Conservation (phyloP, 2,888 invertebrate genomes). For the Thalpophila matura region DNA sequence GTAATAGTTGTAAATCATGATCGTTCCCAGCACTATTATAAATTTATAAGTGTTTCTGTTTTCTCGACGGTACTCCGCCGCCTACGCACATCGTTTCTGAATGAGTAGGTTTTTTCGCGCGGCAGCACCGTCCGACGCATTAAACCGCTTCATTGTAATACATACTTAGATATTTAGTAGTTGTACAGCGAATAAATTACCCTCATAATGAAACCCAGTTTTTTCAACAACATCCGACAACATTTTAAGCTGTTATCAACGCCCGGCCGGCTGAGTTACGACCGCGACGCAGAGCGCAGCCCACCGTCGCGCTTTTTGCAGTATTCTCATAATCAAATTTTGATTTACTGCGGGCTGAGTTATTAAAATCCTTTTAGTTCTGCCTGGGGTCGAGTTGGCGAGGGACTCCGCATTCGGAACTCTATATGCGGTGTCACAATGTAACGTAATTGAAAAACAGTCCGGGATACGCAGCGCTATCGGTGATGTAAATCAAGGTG, state of each 20-base stretch:
- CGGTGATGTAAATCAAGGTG: conserved; percentile 59
- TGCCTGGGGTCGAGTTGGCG: conserved; percentile 53
- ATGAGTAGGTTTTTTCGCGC: conserved; percentile 69
- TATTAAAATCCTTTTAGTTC: conserved; percentile 81
- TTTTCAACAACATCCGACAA: conserved; percentile 74
- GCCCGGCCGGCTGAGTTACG: conserved; percentile 77
- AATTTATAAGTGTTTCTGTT: too few species aligned
- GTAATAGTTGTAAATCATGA: too few species aligned
- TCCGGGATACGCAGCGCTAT: conserved; percentile 52
- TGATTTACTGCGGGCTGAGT: conserved; percentile 82
- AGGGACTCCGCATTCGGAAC: conserved; percentile 63
- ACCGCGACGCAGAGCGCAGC: conserved; percentile 53
- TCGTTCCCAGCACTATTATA: too few species aligned
- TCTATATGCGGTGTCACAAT: conserved; percentile 70
- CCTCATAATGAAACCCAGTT: conserved; percentile 75
- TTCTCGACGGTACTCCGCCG: conserved; percentile 44
- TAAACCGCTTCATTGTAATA: conserved; percentile 83
- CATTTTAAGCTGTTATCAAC: conserved; percentile 81
- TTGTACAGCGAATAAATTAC: conserved; percentile 79
- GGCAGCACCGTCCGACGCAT: conserved; percentile 70
- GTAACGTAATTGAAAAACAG: conserved; percentile 74
- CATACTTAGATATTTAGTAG: conserved; percentile 83
- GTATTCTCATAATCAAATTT: conserved; percentile 83
- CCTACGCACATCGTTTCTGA: conserved; percentile 72
- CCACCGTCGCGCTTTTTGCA: conserved; percentile 72